Evolutionary conservation across 2,113 vertebrate genomes (phyloP), one percentile per base, ranked within the genome.

Genomic region (Mobula birostris): DNA sequence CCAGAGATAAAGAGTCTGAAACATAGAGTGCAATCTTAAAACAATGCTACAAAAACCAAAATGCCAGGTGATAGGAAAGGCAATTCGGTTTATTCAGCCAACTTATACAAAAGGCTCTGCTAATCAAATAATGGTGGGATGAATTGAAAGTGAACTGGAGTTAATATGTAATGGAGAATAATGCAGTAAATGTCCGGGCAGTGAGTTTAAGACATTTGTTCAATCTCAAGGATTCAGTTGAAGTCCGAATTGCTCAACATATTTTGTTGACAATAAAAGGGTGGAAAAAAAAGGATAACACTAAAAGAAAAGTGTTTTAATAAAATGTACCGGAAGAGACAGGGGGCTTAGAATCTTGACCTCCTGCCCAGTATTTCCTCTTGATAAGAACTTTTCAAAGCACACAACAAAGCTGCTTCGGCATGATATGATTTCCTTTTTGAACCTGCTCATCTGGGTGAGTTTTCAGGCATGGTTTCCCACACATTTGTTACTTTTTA

Each of bases 401-500:
- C 91, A 74, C 36, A 56, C 21, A 93, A 74, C 91, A 74, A 76
- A 48, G 21, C 70, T 93, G 19, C 70, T 93, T 27, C 91, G 24
- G 68, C 91, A 56, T 74, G 70, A 93, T 72, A 93, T 93, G 68
- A 72, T 93, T 93, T 90, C 56, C 32, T 93, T 76, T 48, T 74
- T 74, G 68, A 74, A 93, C 68, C 29, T 93, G 68, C 56, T 93
- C 36, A 74, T 70, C 24, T 27, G 91, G 48, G 68, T 56, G 36
- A 56, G 9, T 93, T 76, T 92, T 92, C 88, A 92, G 66, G 88
- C 88, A 70, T 92, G 63, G 32, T n/a, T 92, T 70, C 88, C 88
- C n/a, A 11, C 68, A 92, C 36, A 92, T 92, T 93, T 93, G 90
- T 93, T 74, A 72, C 70, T 74, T 93, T 93, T 48, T 93, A 56